These are phyloP conservation scores for Patiria pectinifera DNA, from an alignment of 53 echinoderm and acorn worm species.

Conservation along the genomic window DNA sequence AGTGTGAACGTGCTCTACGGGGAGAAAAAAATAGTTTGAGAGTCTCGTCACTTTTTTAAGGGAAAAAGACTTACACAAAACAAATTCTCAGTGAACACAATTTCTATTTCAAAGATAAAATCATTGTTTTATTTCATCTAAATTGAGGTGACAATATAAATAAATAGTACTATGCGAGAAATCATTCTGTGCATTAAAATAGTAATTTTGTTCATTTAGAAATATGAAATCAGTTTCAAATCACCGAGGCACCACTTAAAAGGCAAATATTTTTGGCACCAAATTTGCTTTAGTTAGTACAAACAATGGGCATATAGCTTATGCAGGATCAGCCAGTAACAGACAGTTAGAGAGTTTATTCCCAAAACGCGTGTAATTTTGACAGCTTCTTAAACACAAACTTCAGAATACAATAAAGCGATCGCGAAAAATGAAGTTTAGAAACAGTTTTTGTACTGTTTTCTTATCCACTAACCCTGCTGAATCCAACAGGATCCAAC, in stretches of 20 bases:
- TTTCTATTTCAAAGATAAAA: conserved; percentile 21
- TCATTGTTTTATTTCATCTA: neutral
- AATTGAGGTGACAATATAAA: neutral
- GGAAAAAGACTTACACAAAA: neutral
- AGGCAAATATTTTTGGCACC: neutral
- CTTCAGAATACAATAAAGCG: too few species aligned
- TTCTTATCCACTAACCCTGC: too few species aligned
- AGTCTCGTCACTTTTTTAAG: too few species aligned
- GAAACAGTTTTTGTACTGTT: too few species aligned
- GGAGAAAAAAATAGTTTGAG: neutral
- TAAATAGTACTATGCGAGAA: conserved; percentile 44
- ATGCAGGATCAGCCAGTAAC: too few species aligned
- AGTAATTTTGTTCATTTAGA: neutral
- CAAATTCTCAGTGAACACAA: neutral
- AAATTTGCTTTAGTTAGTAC: neutral
- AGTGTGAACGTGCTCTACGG: too few species aligned
- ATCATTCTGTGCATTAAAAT: neutral
- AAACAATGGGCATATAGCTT: neutral
- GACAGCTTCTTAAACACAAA: too few species aligned
- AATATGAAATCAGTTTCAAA: neutral
- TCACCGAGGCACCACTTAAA: neutral
- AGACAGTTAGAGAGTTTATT: too few species aligned
- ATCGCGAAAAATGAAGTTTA: too few species aligned
- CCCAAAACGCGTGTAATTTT: too few species aligned
- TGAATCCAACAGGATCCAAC: too few species aligned